Conservation (phyloP, 2,888 invertebrate species). For the Hypomecis atomaria region DNA sequence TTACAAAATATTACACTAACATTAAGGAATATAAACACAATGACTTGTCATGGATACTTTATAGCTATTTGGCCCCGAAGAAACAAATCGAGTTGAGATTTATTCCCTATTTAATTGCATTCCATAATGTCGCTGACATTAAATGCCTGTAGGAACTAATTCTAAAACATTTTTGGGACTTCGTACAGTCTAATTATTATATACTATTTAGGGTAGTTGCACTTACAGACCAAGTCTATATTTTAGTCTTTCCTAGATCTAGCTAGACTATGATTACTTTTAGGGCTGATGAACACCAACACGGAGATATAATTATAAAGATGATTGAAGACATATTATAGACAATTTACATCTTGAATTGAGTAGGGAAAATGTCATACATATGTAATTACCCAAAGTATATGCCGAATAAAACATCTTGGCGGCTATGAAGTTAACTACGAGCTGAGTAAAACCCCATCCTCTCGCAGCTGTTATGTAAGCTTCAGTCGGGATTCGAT, state of each 20-base stretch:
- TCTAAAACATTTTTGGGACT: constrained; percentile 40
- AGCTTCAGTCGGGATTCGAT: too few relatives aligned
- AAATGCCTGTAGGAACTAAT: constrained; percentile 64
- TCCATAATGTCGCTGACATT: constrained; percentile 48
- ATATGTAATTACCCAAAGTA: too few relatives aligned
- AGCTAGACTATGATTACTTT: constrained; percentile 22
- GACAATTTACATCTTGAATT: too few relatives aligned
- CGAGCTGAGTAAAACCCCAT: too few relatives aligned
- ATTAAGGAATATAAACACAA: constrained; percentile 58
- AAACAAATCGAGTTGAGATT: constrained; percentile 70
- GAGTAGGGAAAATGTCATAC: too few relatives aligned
- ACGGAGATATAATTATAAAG: background rate
- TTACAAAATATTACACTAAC: constrained; percentile 34
- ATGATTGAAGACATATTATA: background rate
- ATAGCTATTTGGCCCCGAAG: constrained; percentile 81
- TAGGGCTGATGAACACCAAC: background rate
- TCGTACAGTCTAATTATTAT: constrained; percentile 34
- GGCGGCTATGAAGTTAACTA: too few relatives aligned
- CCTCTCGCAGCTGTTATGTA: too few relatives aligned
- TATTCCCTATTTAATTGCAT: constrained; percentile 52
- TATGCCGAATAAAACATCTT: too few relatives aligned
- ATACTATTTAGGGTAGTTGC: constrained; percentile 27
- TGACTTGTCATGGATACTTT: constrained; percentile 80
- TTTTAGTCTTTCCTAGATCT: constrained; percentile 22
- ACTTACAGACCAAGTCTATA: constrained; percentile 32